A percentile compares a stretch with the other conserved stretches of the same genome.
phyloP scores from a whole-genome alignment of 2,113 vertebrate genomes.

The Heliornis fulica region DNA sequence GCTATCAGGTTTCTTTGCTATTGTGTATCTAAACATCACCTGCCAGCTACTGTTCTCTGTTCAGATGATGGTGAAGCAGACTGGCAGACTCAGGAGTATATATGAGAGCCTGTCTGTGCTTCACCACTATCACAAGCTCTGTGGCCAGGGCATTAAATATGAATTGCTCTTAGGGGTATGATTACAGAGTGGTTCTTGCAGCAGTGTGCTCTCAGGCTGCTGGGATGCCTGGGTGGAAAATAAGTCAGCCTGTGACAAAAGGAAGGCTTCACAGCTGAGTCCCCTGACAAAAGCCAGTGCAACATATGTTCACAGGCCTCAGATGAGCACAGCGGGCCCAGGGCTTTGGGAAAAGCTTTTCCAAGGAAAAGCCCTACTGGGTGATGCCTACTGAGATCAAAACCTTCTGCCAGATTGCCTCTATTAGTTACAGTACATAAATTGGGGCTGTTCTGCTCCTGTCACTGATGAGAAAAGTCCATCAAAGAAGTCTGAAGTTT shows the following conservation, averaged over 20 bases:
- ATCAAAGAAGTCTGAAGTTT: neutral
- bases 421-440: neutral
- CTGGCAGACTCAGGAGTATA: neutral
- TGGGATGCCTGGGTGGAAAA: neutral
- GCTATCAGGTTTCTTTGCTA: neutral
- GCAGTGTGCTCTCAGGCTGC: neutral
- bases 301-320: neutral
- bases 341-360: neutral
- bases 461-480: neutral
- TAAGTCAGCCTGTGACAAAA: neutral
- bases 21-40: neutral
- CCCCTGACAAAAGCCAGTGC: neutral
- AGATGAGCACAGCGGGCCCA: neutral
- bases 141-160: neutral
- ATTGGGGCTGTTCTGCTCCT: neutral
- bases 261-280: neutral
- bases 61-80: neutral
- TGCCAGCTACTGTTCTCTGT: rapidly evolving
- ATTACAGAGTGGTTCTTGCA: neutral
- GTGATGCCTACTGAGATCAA: neutral
- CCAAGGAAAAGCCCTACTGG: neutral
- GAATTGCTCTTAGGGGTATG: neutral
- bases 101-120: neutral
- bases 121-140: neutral
- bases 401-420: neutral